These are phyloP conservation scores for Equus quagga DNA, from an alignment of 2,113 vertebrate species.

Conservation along the genomic window DNA sequence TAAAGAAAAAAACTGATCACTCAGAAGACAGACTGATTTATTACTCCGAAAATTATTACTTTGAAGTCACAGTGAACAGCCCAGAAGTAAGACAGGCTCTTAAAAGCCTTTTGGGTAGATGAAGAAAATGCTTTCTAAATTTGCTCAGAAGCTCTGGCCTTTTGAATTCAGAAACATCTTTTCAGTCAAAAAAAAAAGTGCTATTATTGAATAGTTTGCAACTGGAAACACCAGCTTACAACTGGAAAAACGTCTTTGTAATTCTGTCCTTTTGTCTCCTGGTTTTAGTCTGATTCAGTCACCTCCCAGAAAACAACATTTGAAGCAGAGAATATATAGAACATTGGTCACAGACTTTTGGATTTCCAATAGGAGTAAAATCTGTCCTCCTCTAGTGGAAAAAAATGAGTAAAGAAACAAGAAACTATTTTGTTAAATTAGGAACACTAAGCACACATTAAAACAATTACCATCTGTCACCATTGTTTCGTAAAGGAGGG, in stretches of 20 bases:
- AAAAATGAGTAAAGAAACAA: background rate
- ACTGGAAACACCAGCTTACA: background rate
- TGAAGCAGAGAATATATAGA: background rate
- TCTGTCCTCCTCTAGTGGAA: background rate
- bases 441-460: background rate
- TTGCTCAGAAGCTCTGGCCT: background rate
- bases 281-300: background rate
- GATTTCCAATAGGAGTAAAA: background rate
- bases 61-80: background rate
- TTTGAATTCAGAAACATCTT: background rate
- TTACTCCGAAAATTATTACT: slow-evolving; percentile 2
- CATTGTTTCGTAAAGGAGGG: background rate
- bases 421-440: background rate
- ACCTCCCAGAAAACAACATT: background rate
- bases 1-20: background rate
- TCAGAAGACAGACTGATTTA: background rate
- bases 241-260: slow-evolving; percentile 14
- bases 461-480: background rate
- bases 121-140: background rate
- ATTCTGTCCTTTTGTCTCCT: background rate
- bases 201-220: background rate
- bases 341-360: background rate
- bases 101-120: background rate
- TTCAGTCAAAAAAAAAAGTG: background rate
- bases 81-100: background rate